Conservation (phyloP, 2,888 invertebrate species). For the Esperia sulphurella region DNA sequence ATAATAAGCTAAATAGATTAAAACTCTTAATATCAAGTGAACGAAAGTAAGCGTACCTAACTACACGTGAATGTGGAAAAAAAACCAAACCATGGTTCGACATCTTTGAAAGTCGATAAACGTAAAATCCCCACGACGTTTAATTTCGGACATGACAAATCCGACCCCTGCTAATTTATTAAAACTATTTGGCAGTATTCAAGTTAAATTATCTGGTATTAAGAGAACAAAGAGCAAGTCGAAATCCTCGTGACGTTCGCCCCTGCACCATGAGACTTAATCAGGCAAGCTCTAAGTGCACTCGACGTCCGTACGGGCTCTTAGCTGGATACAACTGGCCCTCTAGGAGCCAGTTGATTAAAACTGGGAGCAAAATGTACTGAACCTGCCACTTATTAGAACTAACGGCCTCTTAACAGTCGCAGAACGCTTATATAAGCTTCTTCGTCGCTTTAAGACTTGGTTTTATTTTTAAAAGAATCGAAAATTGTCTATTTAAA, state of each 20-base stretch:
- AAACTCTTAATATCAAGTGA: too few relatives aligned
- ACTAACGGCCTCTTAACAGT: constrained; percentile 43
- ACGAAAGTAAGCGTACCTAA: too few relatives aligned
- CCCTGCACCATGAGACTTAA: constrained; percentile 36
- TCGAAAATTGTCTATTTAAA: too few relatives aligned
- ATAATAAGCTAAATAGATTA: too few relatives aligned
- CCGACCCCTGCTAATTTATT: too few relatives aligned
- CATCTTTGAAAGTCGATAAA: too few relatives aligned
- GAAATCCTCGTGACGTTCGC: constrained; percentile 3
- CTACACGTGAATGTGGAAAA: too few relatives aligned
- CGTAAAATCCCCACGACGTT: too few relatives aligned
- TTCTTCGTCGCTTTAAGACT: constrained; percentile 20
- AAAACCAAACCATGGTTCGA: too few relatives aligned
- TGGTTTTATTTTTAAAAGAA: not conserved
- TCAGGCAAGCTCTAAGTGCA: constrained; percentile 50
- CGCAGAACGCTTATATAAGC: constrained; percentile 35
- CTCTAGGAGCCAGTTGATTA: constrained; percentile 44
- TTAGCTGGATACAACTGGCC: constrained; percentile 21
- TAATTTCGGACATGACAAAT: too few relatives aligned
- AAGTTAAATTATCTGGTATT: not conserved
- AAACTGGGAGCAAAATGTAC: constrained; percentile 41
- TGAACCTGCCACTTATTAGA: constrained; percentile 51
- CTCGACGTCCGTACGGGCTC: constrained; percentile 19
- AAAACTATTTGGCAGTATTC: too few relatives aligned
- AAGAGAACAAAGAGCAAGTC: constrained; percentile 2